Conservation (phyloP, 2,113 vertebrate genomes). For the Brienomyrus longianalis region DNA sequence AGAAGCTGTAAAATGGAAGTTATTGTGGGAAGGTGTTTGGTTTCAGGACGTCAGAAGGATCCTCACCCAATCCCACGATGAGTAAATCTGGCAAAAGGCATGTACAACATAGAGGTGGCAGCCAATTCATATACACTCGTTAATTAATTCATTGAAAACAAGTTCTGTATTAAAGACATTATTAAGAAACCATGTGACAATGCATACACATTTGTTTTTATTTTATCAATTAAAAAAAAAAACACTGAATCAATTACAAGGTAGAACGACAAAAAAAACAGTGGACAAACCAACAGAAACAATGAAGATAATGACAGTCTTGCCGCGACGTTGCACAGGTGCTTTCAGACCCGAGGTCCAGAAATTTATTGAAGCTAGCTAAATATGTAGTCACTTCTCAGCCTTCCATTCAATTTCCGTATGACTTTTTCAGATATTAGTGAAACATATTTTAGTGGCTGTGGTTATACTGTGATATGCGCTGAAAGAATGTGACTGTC, state of each 20-base stretch:
- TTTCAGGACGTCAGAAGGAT: not conserved
- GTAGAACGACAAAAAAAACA: slow-evolving; percentile 26
- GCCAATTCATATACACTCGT: not conserved
- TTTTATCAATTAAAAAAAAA: slow-evolving; percentile 50
- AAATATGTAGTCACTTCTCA: slow-evolving; percentile 11
- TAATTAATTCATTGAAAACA: not conserved
- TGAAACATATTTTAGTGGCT: slow-evolving; percentile 35
- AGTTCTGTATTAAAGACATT: not conserved
- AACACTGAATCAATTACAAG: slow-evolving; percentile 40
- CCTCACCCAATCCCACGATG: not conserved
- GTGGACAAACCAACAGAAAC: slow-evolving; percentile 18
- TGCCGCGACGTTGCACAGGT: slow-evolving; percentile 36
- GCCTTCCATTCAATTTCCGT: not conserved
- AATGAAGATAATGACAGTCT: slow-evolving; percentile 37
- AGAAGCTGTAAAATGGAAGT: slow-evolving; percentile 53
- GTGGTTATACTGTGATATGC: slow-evolving; percentile 41
- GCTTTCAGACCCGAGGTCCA: slow-evolving; percentile 11
- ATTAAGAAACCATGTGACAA: not conserved
- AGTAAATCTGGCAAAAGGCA: not conserved
- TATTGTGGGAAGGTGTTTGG: slow-evolving; percentile 12
- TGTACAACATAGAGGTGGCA: not conserved
- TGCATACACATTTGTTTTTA: slow-evolving; percentile 57
- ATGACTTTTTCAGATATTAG: slow-evolving; percentile 37
- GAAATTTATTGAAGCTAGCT: slow-evolving; percentile 25
- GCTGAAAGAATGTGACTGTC: not conserved